Conservation (phyloP, 2,888 invertebrate species). For the Pegoplata infirma region DNA sequence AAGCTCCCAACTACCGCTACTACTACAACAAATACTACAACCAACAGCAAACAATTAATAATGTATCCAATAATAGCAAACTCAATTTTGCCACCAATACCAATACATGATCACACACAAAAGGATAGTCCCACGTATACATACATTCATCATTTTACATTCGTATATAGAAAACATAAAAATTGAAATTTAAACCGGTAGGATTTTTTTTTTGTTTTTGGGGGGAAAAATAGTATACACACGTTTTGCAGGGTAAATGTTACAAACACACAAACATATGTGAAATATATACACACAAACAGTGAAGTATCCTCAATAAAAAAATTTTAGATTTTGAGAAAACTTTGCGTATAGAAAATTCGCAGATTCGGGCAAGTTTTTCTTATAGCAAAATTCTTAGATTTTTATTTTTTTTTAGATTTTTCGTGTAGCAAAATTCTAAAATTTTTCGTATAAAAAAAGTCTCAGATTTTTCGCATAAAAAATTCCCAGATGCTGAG, state of each 20-base stretch:
- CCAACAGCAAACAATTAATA: too few species aligned
- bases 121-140: neutral
- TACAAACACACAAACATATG: neutral
- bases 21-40: neutral
- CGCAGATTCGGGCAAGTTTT: too few species aligned
- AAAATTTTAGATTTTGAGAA: too few species aligned
- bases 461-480: too few species aligned
- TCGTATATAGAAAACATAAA: neutral
- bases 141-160: neutral
- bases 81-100: constrained; percentile 4
- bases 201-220: neutral
- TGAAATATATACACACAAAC: neutral
- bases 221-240: neutral
- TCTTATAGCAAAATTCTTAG: too few species aligned
- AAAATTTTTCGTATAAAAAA: too few species aligned
- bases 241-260: neutral
- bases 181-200: neutral
- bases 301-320: too few species aligned
- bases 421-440: too few species aligned
- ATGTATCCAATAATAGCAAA: constrained; percentile 1
- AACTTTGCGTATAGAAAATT: too few species aligned
- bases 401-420: too few species aligned
- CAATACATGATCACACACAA: neutral
- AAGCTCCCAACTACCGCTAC: neutral
- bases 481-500: too few species aligned